Base-by-base conservation (phyloP, 2,113 vertebrate species). In the Buteo buteo region DNA sequence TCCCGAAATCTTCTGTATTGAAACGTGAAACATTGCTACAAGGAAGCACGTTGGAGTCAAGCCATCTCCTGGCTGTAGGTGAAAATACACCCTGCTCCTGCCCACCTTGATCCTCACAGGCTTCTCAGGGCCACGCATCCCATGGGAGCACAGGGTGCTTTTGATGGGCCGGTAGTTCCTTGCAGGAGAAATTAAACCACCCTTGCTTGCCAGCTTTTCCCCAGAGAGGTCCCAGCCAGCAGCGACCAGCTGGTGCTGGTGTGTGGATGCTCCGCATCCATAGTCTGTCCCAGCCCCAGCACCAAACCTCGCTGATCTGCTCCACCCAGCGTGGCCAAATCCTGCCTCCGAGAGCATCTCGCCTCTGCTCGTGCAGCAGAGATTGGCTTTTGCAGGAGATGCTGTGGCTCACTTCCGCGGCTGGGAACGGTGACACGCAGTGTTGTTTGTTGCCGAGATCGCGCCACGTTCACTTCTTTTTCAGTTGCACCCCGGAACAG, bases 21-120 rank as follows among this genome's bases (percentile, higher is more conserved):
- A 57, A 54, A 8, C 6, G 4, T 1, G 3, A n/a, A 58, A 7
- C 11, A 1, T 74, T 0, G 0, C 17, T 54, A 3, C 40, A 24
- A 74, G 50, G 36, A 36, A 50, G 42, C 50, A 12, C 1, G 0
- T 9, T 10, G 54, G 62, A 34, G n/a, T 18, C 40, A 44, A 58
- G 40, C 31, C 9, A 3, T 25, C 44, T 58, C 65, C n/a, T 44
- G 73, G 38, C 34, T 22, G 65, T 1, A 6, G 40, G 31, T 36
- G 40, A 49, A 82, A 45, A n/a, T 9, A 31, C 20, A 38, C 18
- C 1, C 0, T 45, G 31, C 24, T 50, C 1, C 1, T 66, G 71
- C 34, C 50, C 25, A 11, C 19, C 62, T 64, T 22, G 2, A 10
- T 78, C 61, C 47, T 12, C 0, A 2, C 6, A 1, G 79, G 28